Evolutionary conservation across 2,797 vertebrate genomes (phyloP).

Genomic region (Intellagama lesueurii): DNA sequence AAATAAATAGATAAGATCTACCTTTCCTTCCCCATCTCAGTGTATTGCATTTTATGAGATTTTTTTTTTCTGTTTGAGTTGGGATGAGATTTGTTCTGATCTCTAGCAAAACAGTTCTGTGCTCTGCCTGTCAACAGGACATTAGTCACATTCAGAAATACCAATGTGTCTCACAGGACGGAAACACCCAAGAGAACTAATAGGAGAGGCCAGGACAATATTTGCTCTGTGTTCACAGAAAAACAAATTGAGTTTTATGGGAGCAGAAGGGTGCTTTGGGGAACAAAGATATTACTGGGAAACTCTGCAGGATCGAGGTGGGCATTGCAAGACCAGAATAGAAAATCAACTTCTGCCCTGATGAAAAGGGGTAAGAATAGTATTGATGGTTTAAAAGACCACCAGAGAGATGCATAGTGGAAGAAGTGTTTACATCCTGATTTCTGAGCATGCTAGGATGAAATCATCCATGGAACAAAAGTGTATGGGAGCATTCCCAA

Average conservation of each 20-base stretch:
- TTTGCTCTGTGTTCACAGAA: neutral
- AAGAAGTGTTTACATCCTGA: neutral
- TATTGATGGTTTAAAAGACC: too few species aligned
- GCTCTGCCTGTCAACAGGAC: neutral
- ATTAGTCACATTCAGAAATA: neutral
- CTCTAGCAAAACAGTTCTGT: slow-evolving; percentile 18
- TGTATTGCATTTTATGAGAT: slow-evolving; percentile 4
- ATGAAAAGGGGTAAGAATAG: too few species aligned
- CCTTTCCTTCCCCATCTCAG: neutral
- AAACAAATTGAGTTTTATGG: neutral
- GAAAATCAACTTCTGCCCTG: neutral
- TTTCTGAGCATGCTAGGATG: too few species aligned
- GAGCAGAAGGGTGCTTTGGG: neutral
- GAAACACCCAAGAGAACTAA: slow-evolving; percentile 30
- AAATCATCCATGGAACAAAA: too few species aligned
- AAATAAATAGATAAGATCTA: neutral
- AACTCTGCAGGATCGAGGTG: neutral
- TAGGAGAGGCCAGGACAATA: slow-evolving; percentile 15
- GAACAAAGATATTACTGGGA: neutral
- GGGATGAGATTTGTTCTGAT: neutral
- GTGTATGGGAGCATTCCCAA: neutral
- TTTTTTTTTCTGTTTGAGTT: neutral
- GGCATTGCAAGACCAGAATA: neutral
- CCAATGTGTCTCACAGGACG: neutral
- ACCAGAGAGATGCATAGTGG: neutral